phyloP scores from a whole-genome alignment of 2,797 vertebrate genomes.

The Amazona finschi region DNA sequence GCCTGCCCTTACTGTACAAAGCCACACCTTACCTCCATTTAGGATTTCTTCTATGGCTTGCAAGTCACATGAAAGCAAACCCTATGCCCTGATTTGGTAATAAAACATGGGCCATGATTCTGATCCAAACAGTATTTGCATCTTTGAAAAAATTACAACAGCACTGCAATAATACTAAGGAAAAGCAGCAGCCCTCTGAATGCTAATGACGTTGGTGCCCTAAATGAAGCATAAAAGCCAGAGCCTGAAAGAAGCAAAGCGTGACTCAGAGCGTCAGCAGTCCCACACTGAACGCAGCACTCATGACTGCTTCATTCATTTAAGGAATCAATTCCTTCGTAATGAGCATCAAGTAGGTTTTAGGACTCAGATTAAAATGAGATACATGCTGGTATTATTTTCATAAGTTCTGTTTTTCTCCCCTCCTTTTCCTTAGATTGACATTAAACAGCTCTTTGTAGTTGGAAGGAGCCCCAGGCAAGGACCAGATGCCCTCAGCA shows the following conservation, averaged over 20 bases:
- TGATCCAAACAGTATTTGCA: background rate
- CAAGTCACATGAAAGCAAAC: background rate
- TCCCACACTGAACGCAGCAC: background rate
- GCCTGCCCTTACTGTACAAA: background rate
- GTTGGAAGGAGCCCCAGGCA: background rate
- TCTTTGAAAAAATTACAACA: background rate
- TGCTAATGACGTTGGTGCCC: conserved; percentile 1
- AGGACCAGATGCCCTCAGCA: background rate
- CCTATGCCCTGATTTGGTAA: background rate
- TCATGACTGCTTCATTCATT: conserved; percentile 33
- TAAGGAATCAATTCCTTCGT: conserved; percentile 24
- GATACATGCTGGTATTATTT: conserved; percentile 1
- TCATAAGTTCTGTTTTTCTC: background rate
- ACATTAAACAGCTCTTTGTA: background rate
- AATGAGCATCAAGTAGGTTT: conserved; percentile 16
- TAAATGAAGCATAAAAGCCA: conserved; percentile 35
- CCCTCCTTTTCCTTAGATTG: background rate
- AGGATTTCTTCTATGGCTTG: background rate
- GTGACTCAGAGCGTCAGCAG: conserved; percentile 27
- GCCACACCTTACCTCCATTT: background rate
- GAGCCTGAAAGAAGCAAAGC: background rate
- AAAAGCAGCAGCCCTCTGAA: background rate
- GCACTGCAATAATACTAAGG: background rate
- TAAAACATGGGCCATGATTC: background rate
- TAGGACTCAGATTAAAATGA: background rate